Evolutionary conservation across 2,113 vertebrate genomes (phyloP).

Genomic region (Brienomyrus brachyistius): DNA sequence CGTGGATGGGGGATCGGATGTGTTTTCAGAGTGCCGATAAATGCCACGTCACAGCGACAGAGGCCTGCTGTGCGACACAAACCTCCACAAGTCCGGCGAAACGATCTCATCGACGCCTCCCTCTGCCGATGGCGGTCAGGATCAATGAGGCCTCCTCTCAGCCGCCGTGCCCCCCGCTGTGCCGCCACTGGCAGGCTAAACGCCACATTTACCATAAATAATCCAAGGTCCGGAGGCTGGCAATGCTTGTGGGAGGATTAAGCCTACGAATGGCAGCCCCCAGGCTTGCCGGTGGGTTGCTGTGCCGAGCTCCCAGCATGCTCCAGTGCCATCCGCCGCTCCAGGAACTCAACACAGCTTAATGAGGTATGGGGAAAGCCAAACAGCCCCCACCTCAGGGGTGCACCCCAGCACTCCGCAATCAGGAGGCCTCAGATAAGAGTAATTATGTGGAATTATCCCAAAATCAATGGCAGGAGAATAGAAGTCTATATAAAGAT

Average conservation of each 20-base stretch:
- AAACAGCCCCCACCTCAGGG: slow-evolving; percentile 23
- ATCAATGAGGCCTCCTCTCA: slow-evolving; percentile 21
- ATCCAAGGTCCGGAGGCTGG: background rate
- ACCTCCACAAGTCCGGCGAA: slow-evolving; percentile 12
- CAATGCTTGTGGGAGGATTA: background rate
- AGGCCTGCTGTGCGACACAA: too few species aligned
- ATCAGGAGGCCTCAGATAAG: slow-evolving; percentile 33
- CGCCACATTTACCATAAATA: slow-evolving; percentile 25
- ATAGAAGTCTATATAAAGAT: slow-evolving; percentile 28
- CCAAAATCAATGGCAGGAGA: slow-evolving; percentile 39
- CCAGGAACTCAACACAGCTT: slow-evolving; percentile 29
- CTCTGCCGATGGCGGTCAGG: slow-evolving; percentile 24
- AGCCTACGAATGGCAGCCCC: background rate
- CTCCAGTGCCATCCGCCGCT: slow-evolving; percentile 9
- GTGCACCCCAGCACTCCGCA: slow-evolving; percentile 14
- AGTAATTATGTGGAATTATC: slow-evolving; percentile 44
- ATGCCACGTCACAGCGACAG: background rate
- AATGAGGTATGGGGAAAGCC: slow-evolving; percentile 34
- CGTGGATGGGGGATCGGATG: background rate
- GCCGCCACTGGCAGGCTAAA: slow-evolving; percentile 19
- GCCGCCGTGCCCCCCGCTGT: background rate
- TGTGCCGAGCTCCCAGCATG: background rate
- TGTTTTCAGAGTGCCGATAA: background rate
- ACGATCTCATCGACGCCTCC: slow-evolving; percentile 18
- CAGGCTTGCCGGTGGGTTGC: background rate